These are phyloP conservation scores for Oncopeltus fasciatus DNA, from an alignment of 1,140 invertebrate genomes.

Conservation along the genomic window DNA sequence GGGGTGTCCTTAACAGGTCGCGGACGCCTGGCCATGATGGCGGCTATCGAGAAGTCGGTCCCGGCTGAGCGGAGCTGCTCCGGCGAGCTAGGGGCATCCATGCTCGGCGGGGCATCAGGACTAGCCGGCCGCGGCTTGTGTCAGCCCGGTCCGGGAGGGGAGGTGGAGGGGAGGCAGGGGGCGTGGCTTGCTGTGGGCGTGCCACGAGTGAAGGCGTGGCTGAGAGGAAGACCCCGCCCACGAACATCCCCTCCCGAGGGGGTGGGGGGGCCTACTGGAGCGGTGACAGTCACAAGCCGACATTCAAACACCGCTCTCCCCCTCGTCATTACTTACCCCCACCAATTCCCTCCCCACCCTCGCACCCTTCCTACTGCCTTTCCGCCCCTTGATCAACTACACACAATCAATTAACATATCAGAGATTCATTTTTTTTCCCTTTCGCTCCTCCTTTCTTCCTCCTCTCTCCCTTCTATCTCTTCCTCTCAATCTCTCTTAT, in stretches of 20 bases:
- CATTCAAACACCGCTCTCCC: background rate
- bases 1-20: background rate
- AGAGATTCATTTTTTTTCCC: no score
- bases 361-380: background rate
- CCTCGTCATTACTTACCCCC: background rate
- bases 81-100: background rate
- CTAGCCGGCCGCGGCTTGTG: background rate
- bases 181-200: no score
- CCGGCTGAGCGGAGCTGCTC: background rate
- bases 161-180: background rate
- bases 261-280: background rate
- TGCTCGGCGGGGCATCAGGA: background rate
- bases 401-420: background rate
- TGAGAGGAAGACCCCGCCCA: background rate
- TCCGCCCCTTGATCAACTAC: background rate
- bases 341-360: background rate
- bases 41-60: constrained; percentile 6
- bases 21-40: background rate
- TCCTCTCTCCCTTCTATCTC: no score
- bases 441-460: no score
- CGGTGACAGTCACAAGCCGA: constrained; percentile 1
- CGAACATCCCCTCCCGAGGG: background rate
- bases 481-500: no score
- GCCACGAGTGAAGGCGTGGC: background rate
- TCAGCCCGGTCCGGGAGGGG: background rate